Evolutionary conservation across 2,888 invertebrate genomes (phyloP).

Genomic region (Tetranychus truncatus): DNA sequence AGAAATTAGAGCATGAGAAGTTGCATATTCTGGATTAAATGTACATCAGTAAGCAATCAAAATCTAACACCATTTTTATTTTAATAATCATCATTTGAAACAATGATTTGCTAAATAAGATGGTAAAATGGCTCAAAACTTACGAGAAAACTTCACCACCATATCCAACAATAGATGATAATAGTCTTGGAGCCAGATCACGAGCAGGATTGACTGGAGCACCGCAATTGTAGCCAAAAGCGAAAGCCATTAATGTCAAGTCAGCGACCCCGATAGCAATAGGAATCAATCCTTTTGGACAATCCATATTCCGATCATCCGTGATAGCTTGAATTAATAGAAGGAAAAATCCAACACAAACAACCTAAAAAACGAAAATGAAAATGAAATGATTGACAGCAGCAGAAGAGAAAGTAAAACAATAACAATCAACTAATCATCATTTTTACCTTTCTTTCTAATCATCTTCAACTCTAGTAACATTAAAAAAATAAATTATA

Average conservation of each 20-base stretch:
- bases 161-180: slow-evolving; percentile 38
- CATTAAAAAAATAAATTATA: no score
- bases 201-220: slow-evolving; percentile 43
- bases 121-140: slow-evolving; percentile 20
- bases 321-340: slow-evolving; percentile 35
- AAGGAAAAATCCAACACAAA: slow-evolving; percentile 36
- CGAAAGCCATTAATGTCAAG: slow-evolving; percentile 30
- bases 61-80: neutral
- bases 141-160: slow-evolving; percentile 35
- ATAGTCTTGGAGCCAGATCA: slow-evolving; percentile 40
- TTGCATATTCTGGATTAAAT: no score
- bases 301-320: slow-evolving; percentile 35
- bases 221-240: slow-evolving; percentile 41
- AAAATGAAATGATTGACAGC: neutral
- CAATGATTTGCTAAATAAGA: neutral
- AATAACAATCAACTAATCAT: neutral
- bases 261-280: slow-evolving; percentile 30
- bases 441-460: neutral
- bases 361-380: slow-evolving; percentile 30
- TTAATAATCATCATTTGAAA: neutral
- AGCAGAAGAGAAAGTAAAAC: no score
- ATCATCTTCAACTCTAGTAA: no score
- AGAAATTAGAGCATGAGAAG: no score
- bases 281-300: slow-evolving; percentile 34
- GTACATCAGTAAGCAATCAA: no score